phyloP scores from a whole-genome alignment of 2,797 vertebrate species.

The Mastacembelus armatus region DNA sequence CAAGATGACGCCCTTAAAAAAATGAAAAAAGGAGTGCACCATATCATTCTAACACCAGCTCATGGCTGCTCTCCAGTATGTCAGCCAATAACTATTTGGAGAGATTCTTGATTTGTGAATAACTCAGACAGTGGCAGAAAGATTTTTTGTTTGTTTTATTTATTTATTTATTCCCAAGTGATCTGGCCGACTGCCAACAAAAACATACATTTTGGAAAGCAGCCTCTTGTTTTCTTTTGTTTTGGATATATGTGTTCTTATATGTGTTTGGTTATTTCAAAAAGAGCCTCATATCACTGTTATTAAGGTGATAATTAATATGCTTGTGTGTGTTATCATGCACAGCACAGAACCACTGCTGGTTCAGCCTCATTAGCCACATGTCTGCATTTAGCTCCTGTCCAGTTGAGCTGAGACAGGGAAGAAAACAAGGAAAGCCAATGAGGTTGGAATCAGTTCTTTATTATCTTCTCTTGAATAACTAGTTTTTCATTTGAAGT shows the following conservation, averaged over 20 bases:
- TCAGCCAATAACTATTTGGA: slow-evolving; percentile 55
- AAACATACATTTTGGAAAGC: slow-evolving; percentile 80
- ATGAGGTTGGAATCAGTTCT: too few relatives aligned
- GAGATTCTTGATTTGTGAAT: slow-evolving; percentile 55
- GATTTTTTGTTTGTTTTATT: background rate
- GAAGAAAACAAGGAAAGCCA: background rate
- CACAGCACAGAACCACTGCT: slow-evolving; percentile 13
- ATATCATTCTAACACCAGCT: slow-evolving; percentile 85
- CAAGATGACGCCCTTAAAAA: slow-evolving; percentile 26
- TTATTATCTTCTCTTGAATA: background rate
- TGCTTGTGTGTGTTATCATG: slow-evolving; percentile 14
- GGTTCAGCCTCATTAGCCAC: slow-evolving; percentile 12
- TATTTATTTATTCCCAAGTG: slow-evolving; percentile 46
- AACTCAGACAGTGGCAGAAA: slow-evolving; percentile 48
- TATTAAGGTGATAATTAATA: slow-evolving; percentile 22
- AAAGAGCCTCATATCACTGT: slow-evolving; percentile 88
- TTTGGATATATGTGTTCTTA: slow-evolving; percentile 82
- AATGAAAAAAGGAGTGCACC: slow-evolving; percentile 80
- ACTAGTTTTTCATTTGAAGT: background rate
- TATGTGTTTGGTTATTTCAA: slow-evolving; percentile 78
- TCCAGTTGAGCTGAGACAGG: background rate
- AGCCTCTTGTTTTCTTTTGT: slow-evolving; percentile 80
- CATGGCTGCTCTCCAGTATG: slow-evolving; percentile 83
- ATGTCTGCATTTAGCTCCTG: background rate
- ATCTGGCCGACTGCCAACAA: slow-evolving; percentile 65